phyloP scores from a whole-genome alignment of 2,113 vertebrate species.

The Chauna torquata region DNA sequence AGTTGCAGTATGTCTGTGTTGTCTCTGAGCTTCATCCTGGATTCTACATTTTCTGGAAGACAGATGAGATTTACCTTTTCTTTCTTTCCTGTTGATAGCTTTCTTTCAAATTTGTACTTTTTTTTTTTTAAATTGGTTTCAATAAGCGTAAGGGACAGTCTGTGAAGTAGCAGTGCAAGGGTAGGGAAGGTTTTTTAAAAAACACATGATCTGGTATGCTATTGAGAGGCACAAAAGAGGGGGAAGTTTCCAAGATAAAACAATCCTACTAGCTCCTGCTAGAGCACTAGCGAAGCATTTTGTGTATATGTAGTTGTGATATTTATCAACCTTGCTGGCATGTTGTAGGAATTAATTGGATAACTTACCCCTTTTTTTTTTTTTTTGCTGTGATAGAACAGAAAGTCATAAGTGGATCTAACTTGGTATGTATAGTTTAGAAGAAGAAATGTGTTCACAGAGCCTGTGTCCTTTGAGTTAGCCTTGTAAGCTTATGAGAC shows the following conservation, averaged over 20 bases:
- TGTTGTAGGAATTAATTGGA: not conserved
- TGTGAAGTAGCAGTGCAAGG: not conserved
- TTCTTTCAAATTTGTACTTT: not conserved
- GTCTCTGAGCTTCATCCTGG: not conserved
- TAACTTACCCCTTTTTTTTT: too few species aligned
- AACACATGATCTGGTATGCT: not conserved
- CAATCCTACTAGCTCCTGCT: not conserved
- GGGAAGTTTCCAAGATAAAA: not conserved
- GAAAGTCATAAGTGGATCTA: not conserved
- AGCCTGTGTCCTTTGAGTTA: not conserved
- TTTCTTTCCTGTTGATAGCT: not conserved
- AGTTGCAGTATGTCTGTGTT: accelerated
- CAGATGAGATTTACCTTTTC: not conserved
- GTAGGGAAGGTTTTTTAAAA: not conserved
- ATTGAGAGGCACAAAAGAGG: not conserved
- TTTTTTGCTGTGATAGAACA: accelerated
- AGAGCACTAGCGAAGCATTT: not conserved
- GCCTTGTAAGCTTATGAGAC: not conserved
- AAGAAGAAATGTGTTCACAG: not conserved
- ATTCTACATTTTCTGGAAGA: not conserved
- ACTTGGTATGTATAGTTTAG: not conserved
- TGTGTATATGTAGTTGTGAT: not conserved
- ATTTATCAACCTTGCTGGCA: not conserved
- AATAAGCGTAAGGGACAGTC: not conserved
- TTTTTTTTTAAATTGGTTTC: not conserved